A percentile compares a stretch with the other conserved stretches of the same genome.
These are phyloP conservation scores for Oryctes rhinoceros DNA, from an alignment of 1,140 invertebrate genomes.

Conservation along the genomic window DNA sequence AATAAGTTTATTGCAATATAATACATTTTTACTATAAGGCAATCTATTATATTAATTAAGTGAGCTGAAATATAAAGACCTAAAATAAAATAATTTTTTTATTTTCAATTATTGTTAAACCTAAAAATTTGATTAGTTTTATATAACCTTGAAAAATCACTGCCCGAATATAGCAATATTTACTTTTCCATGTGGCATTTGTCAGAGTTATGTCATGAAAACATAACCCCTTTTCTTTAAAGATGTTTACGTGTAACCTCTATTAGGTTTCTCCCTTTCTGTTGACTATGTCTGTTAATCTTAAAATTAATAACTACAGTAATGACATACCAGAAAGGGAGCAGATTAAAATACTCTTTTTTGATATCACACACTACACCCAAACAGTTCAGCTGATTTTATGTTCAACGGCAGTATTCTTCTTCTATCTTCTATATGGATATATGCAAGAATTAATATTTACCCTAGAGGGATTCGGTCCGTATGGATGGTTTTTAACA, in stretches of 20 bases:
- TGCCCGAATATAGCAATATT: too few species aligned
- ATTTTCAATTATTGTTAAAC: too few species aligned
- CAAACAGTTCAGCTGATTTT: slow-evolving; percentile 77
- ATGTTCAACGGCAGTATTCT: slow-evolving; percentile 82
- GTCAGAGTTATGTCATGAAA: neutral
- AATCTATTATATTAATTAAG: too few species aligned
- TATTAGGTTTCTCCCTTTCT: too few species aligned
- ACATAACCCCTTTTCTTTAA: neutral
- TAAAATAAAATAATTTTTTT: too few species aligned
- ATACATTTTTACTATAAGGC: too few species aligned
- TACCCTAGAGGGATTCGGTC: slow-evolving; percentile 84
- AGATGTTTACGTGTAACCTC: neutral
- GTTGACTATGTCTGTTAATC: slow-evolving; percentile 33
- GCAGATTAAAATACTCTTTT: slow-evolving; percentile 74
- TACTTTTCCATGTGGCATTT: neutral
- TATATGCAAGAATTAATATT: slow-evolving; percentile 96
- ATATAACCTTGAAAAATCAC: too few species aligned
- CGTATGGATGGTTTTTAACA: slow-evolving; percentile 92
- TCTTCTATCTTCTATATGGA: slow-evolving; percentile 90
- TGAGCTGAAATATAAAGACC: too few species aligned
- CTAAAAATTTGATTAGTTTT: too few species aligned
- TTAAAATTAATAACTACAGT: neutral
- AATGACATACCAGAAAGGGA: slow-evolving; percentile 34
- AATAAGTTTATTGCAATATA: too few species aligned
- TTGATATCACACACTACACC: slow-evolving; percentile 75